These are phyloP conservation scores for Bettongia penicillata DNA, from an alignment of 2,113 vertebrate species.

Conservation along the genomic window DNA sequence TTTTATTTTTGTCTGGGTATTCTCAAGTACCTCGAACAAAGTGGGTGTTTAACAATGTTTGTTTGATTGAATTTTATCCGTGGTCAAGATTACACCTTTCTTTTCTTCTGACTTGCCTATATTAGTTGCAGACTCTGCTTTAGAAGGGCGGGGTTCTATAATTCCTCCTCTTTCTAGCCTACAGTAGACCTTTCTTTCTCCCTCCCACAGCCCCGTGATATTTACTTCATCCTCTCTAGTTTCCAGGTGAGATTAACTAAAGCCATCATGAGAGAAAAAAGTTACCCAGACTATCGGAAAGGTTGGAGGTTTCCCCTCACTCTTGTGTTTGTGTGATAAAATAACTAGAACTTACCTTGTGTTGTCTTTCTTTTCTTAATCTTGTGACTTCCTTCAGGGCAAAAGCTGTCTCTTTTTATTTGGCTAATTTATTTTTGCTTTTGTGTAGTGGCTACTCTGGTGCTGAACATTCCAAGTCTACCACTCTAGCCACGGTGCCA, in stretches of 20 bases:
- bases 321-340: conserved; percentile 19
- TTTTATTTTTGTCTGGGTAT: neutral
- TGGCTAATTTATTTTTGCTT: neutral
- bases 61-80: conserved; percentile 3
- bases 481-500: neutral
- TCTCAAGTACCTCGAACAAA: neutral
- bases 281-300: neutral
- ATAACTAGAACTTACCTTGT: conserved; percentile 14
- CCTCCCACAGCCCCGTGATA: neutral
- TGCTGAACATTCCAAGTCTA: neutral
- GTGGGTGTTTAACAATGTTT: neutral
- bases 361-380: neutral
- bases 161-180: neutral
- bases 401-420: neutral
- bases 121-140: neutral
- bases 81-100: neutral
- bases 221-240: neutral
- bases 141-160: neutral
- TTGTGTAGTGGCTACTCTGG: neutral
- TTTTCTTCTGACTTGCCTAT: neutral
- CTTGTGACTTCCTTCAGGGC: neutral
- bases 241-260: neutral
- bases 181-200: neutral
- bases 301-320: neutral
- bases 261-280: neutral